phyloP scores from a whole-genome alignment of 2,113 vertebrate genomes.

The Plectropomus leopardus region DNA sequence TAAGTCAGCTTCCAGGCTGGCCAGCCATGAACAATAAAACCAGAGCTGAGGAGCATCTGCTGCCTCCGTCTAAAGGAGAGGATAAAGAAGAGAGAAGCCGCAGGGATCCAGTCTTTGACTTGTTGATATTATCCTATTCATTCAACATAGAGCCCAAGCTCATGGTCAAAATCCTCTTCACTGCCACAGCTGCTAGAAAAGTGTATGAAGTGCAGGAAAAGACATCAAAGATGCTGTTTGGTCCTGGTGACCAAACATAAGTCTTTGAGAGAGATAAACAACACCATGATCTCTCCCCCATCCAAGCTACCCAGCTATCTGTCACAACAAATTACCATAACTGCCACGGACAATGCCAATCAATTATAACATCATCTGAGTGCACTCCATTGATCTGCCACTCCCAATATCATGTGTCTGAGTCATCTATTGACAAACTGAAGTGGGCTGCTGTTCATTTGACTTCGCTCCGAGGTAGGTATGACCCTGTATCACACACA shows the following conservation, averaged over 20 bases:
- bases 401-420: slow-evolving; percentile 58
- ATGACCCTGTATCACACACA: slow-evolving; percentile 55
- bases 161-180: slow-evolving; percentile 43
- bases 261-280: not conserved
- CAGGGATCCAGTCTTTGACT: slow-evolving; percentile 69
- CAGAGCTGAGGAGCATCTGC: slow-evolving; percentile 79
- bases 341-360: slow-evolving; percentile 47
- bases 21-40: slow-evolving; percentile 70
- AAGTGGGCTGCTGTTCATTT: slow-evolving; percentile 38
- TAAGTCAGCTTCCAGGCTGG: slow-evolving; percentile 66
- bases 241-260: not conserved
- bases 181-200: not conserved
- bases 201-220: not conserved
- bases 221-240: not conserved
- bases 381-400: slow-evolving; percentile 66
- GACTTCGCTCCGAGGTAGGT: slow-evolving; percentile 60
- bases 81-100: slow-evolving; percentile 61
- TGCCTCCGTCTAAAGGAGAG: slow-evolving; percentile 63
- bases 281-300: not conserved
- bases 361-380: slow-evolving; percentile 59
- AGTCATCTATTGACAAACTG: slow-evolving; percentile 64
- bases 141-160: slow-evolving; percentile 29
- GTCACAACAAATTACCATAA: slow-evolving; percentile 47
- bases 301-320: slow-evolving; percentile 1
- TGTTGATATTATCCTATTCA: slow-evolving; percentile 57